Percentiles rank a stretch among this genome's conserved stretches.
phyloP scores from a whole-genome alignment of 2,888 invertebrate species.

The Apodemia zela region DNA sequence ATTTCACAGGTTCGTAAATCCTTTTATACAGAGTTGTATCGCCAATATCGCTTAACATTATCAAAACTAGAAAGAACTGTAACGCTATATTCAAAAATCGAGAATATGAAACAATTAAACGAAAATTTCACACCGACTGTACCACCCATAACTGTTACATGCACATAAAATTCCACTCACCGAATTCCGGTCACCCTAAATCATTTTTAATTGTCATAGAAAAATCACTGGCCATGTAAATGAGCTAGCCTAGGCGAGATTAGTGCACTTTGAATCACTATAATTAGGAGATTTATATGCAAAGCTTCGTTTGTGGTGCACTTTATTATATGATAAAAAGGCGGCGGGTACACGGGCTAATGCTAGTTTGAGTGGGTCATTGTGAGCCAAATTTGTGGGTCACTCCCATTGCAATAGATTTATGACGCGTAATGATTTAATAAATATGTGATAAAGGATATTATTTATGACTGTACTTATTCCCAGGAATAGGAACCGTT shows the following conservation, averaged over 20 bases:
- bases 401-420: slow-evolving; percentile 73
- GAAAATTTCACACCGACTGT: slow-evolving; percentile 26
- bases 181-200: slow-evolving; percentile 61
- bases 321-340: slow-evolving; percentile 72
- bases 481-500: slow-evolving; percentile 42
- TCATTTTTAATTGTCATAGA: slow-evolving; percentile 62
- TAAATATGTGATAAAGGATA: slow-evolving; percentile 62
- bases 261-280: slow-evolving; percentile 63
- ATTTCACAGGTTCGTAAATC: no score
- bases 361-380: slow-evolving; percentile 60
- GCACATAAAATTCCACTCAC: slow-evolving; percentile 24
- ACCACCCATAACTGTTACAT: slow-evolving; percentile 23
- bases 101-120: no score
- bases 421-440: slow-evolving; percentile 70
- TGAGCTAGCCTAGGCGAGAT: slow-evolving; percentile 62
- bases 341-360: slow-evolving; percentile 58
- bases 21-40: no score
- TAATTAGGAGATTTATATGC: slow-evolving; percentile 80
- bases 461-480: slow-evolving; percentile 59
- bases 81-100: no score
- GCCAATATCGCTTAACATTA: no score
- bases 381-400: slow-evolving; percentile 61
- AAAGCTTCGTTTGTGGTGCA: slow-evolving; percentile 72
- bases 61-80: no score
- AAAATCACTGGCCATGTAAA: slow-evolving; percentile 60